Evolutionary conservation across 2,113 vertebrate species (phyloP), one percentile per base, ranked within the genome.

Genomic region (Tylochromis polylepis): DNA sequence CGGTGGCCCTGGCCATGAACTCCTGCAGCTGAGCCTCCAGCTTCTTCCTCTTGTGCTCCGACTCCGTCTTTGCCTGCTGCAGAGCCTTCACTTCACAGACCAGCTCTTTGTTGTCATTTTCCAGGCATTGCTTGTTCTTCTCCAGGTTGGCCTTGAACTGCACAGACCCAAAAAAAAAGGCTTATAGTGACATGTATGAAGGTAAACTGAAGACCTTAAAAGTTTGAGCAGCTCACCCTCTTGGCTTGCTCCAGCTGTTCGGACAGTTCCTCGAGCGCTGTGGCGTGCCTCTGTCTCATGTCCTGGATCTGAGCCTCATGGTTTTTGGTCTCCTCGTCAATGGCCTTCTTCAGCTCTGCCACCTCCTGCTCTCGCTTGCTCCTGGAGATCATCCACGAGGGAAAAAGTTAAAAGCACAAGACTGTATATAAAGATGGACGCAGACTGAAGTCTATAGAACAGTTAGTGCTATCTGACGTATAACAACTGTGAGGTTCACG

Each of bases 221-320:
- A 57, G 55, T 31, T 18, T 2, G 0, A 34, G 14, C 51, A 12
- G n/a, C 97, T 96, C 87, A 99, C 98, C 96, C 99, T 95, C 88
- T 99, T 99, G 58, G 98, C 98, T 94, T 99, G 99, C 2, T 99
- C 99, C 49, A 99, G 97, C 57, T 99, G 98, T 31, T 99, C 99
- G 0, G 97, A 98, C 6, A 99, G 95, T 89, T 99, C 98, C 88
- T 99, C 99, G 93, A 99, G 95, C 1, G 97, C 97, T 0, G 96
- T 96, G 1, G 94, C 95, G 0, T 99, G 98, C 46, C 98, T 96
- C 93, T 98, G 99, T 84, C 99, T 97, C 95, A 99, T 98, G 22
- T 99, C 99, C 95, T 98, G 99, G 94, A 99, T 97, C 90, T 99
- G 98, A 20, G 97, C 97, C 84, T 99, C 98, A 0, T 99, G 98